Evolutionary conservation across 2,113 vertebrate species (phyloP).

Genomic region (Amphiprion percula): DNA sequence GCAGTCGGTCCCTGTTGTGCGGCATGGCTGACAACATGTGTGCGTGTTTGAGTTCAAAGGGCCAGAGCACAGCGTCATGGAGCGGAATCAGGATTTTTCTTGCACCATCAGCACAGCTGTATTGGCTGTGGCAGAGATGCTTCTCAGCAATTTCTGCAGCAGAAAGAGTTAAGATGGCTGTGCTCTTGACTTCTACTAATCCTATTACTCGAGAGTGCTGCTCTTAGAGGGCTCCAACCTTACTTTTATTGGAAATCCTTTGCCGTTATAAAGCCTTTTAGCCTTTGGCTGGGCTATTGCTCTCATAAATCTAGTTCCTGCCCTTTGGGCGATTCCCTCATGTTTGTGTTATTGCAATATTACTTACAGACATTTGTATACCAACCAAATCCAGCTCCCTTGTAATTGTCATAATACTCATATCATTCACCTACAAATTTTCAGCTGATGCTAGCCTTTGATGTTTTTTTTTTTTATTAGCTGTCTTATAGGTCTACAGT

Average conservation of each 20-base stretch:
- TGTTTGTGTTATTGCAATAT: slow-evolving; percentile 69
- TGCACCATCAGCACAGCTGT: slow-evolving; percentile 71
- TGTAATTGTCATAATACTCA: slow-evolving; percentile 19
- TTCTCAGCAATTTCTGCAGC: slow-evolving; percentile 78
- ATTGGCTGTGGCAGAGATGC: slow-evolving; percentile 69
- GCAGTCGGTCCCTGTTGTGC: not conserved
- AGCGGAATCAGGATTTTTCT: slow-evolving; percentile 46
- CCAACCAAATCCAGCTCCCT: slow-evolving; percentile 7
- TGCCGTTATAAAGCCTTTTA: slow-evolving; percentile 84
- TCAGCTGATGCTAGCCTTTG: slow-evolving; percentile 12
- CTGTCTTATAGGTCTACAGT: slow-evolving; percentile 25
- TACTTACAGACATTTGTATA: slow-evolving; percentile 62
- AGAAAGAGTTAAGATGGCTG: slow-evolving; percentile 79
- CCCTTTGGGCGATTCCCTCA: slow-evolving; percentile 65
- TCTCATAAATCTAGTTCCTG: slow-evolving; percentile 75
- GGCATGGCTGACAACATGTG: not conserved
- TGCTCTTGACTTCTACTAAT: slow-evolving; percentile 82
- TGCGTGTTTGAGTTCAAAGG: slow-evolving; percentile 39
- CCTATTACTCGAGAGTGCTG: slow-evolving; percentile 84
- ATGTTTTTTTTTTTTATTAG: slow-evolving; percentile 29
- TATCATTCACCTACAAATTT: slow-evolving; percentile 24
- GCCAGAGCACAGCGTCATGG: slow-evolving; percentile 22
- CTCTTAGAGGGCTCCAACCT: slow-evolving; percentile 81
- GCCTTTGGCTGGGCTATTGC: slow-evolving; percentile 82
- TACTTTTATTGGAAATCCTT: slow-evolving; percentile 85